Percentiles rank a stretch among this genome's conserved stretches.
phyloP scores from a whole-genome alignment of 2,797 vertebrate species.

The Rhinatrema bivittatum region DNA sequence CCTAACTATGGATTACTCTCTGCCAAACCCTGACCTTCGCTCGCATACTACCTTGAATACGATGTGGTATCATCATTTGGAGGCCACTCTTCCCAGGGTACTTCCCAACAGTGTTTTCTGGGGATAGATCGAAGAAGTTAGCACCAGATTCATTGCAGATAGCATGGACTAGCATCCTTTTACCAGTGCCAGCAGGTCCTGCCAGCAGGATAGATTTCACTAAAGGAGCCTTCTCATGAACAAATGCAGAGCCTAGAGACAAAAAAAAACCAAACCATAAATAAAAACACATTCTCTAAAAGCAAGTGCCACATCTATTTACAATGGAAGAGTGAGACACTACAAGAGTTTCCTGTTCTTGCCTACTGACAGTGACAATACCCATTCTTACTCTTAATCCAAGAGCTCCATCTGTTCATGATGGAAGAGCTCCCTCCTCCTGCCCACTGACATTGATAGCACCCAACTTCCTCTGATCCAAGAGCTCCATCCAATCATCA shows the following conservation, averaged over 20 bases:
- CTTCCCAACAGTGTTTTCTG: conserved; percentile 62
- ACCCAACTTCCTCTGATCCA: too few species aligned
- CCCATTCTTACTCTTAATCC: too few species aligned
- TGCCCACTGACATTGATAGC: too few species aligned
- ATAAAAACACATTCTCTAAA: too few species aligned
- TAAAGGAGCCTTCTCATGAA: conserved; percentile 64
- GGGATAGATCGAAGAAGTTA: conserved; percentile 77
- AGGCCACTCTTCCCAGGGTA: conserved; percentile 68
- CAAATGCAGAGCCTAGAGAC: conserved; percentile 54
- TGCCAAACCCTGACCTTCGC: too few species aligned
- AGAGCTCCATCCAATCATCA: too few species aligned
- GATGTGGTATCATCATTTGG: conserved; percentile 70
- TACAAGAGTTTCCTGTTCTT: not conserved
- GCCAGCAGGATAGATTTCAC: conserved; percentile 69
- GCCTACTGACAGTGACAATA: too few species aligned
- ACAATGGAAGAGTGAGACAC: too few species aligned
- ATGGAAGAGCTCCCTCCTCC: too few species aligned
- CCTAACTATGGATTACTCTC: too few species aligned
- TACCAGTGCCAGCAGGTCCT: conserved; percentile 68
- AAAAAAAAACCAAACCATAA: not conserved
- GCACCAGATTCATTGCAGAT: conserved; percentile 76
- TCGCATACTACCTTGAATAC: conserved; percentile 70
- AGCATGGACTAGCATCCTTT: conserved; percentile 76
- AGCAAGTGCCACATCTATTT: too few species aligned
- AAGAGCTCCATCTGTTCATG: too few species aligned